Percentiles rank a stretch among this genome's conserved stretches.
Conservation (phyloP, 2,113 vertebrate genomes). For the Fregata magnificens region DNA sequence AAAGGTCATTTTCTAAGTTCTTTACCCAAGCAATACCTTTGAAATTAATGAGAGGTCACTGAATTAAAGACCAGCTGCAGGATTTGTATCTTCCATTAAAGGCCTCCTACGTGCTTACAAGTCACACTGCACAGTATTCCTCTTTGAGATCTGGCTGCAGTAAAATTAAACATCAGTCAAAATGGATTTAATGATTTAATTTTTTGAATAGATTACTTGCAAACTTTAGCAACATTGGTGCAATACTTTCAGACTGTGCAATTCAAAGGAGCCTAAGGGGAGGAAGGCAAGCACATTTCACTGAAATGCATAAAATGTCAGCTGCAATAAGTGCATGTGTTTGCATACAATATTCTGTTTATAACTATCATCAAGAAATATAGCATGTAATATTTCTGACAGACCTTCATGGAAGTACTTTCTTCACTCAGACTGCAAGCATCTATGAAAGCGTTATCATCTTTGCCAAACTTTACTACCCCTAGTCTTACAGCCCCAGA, state of each 20-base stretch:
- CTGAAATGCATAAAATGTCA: neutral
- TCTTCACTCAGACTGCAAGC: neutral
- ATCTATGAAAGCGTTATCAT: neutral
- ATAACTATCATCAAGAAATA: neutral
- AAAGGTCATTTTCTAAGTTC: neutral
- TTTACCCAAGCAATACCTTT: neutral
- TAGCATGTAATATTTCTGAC: neutral
- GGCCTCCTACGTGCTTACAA: neutral
- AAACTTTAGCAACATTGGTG: neutral
- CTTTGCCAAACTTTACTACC: neutral
- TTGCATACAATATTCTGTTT: neutral
- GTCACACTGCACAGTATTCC: neutral
- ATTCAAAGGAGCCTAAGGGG: neutral
- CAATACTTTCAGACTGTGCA: neutral
- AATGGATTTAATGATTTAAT: neutral
- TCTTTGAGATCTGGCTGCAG: neutral
- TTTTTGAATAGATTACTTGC: neutral
- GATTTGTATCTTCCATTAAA: neutral
- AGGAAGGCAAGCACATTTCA: neutral
- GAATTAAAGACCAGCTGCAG: neutral
- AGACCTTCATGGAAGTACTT: neutral
- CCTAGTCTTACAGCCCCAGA: neutral
- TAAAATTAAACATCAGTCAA: neutral
- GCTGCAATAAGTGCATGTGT: neutral
- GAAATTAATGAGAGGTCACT: neutral